These are phyloP conservation scores for Halictus rubicundus DNA, from an alignment of 1,140 invertebrate species.

Conservation along the genomic window DNA sequence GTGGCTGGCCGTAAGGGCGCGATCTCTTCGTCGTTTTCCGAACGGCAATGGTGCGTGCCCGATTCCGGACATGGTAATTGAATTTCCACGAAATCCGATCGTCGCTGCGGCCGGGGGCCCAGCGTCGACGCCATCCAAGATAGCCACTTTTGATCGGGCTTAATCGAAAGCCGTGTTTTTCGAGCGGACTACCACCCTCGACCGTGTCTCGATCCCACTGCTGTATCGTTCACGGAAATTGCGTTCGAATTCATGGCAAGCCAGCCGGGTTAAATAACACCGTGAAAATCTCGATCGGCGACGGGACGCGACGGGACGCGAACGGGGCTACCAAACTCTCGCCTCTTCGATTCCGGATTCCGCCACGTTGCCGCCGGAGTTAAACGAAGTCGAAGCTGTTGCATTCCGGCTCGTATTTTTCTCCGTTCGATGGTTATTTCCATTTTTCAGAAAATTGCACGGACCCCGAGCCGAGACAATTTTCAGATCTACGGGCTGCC, in stretches of 20 bases:
- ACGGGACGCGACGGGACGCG: not conserved
- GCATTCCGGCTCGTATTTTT: too few relatives aligned
- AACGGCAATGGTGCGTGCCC: not conserved
- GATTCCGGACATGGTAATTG: conserved; percentile 26
- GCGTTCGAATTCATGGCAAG: not conserved
- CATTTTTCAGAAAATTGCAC: too few relatives aligned
- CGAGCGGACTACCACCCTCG: not conserved
- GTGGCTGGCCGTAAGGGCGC: not conserved
- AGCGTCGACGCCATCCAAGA: not conserved
- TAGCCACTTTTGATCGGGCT: conserved; percentile 1
- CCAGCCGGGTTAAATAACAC: not conserved
- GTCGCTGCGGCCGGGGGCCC: not conserved
- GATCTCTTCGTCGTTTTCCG: conserved; percentile 15
- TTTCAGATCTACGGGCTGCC: too few relatives aligned
- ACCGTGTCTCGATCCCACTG: not conserved
- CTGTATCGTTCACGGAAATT: not conserved
- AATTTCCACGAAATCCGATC: conserved; percentile 26
- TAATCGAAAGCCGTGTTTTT: not conserved
- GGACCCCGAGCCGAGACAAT: too few relatives aligned
- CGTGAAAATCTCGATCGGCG: not conserved
- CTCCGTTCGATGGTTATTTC: too few relatives aligned
- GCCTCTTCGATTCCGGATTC: too few relatives aligned
- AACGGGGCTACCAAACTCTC: not conserved
- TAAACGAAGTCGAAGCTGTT: too few relatives aligned
- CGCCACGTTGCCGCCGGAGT: too few relatives aligned